These are phyloP conservation scores for Alauda arvensis DNA, from an alignment of 2,797 vertebrate genomes.

Conservation along the genomic window DNA sequence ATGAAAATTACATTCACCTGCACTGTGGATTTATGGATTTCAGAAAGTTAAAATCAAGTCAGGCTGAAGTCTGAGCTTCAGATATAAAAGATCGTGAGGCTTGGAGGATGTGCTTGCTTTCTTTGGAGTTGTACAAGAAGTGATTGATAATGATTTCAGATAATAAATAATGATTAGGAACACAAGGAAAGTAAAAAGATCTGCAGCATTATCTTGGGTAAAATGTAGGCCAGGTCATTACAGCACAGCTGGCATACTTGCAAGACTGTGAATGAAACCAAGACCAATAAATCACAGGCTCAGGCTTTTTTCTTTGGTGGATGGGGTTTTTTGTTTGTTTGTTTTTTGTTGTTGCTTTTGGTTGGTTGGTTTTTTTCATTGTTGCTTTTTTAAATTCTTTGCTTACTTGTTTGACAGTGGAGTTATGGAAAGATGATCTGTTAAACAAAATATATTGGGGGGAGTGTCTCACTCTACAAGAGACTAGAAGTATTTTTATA, in stretches of 20 bases:
- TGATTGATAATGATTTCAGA: not conserved
- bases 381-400: not conserved
- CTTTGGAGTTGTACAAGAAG: not conserved
- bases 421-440: not conserved
- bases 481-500: not conserved
- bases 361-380: not conserved
- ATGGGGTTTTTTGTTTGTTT: no score
- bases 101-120: not conserved
- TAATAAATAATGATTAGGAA: constrained; percentile 1
- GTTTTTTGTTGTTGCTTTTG: not conserved
- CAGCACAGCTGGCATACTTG: not conserved
- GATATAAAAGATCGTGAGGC: not conserved
- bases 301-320: not conserved
- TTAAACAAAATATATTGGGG: not conserved
- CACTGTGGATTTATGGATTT: not conserved
- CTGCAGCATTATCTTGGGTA: not conserved
- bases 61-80: not conserved
- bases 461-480: not conserved
- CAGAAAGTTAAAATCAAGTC: constrained; percentile 8
- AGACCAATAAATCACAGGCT: not conserved
- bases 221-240: not conserved
- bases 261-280: not conserved
- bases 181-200: not conserved
- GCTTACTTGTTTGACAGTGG: not conserved
- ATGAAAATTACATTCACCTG: not conserved